Evolutionary conservation across 2,113 vertebrate species (phyloP), one percentile per base, ranked within the genome.

Genomic region (Eulacestoma nigropectus): DNA sequence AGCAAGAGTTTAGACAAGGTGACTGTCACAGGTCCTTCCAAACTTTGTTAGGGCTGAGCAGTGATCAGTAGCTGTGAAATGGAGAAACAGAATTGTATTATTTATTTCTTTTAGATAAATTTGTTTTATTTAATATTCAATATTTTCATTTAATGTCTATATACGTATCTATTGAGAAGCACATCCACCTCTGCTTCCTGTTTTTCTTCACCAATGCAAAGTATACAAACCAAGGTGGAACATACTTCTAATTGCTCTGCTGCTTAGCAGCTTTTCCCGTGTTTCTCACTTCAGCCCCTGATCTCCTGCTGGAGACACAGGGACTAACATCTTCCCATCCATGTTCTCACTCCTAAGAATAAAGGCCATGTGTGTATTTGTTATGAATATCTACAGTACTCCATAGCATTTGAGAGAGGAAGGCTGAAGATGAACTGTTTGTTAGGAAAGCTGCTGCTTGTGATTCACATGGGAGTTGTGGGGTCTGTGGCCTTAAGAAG

Each of bases 331-430:
- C 41, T 65, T 87, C 33, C 22, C 35, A 37, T 37, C n/a, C 35
- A 23, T 55, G 29, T 22, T 83, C 30, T 26, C 42, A 39, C 26
- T 50, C 6, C 0, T 23, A 20, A 11, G 23, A 84, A 37, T 41
- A 84, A 72, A 57, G 27, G 5, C 22, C 26, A 11, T 2, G 11
- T 33, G 16, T 20, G 11, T 64, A 56, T 92, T 81, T 81, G 10
- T 42, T 63, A 19, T 6, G 22, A 77, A 9, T 44, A 50, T 20
- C 42, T 73, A 30, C 27, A 57, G n/a, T 9, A 46, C 21, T 44
- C 39, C 5, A 4, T 57, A 62, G 35, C 1, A 1, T 55, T 55
- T 0, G 0, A 30, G 20, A 73, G 23, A 55, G 21, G 26, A 59
- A 80, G 53, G 63, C 59, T 79, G 62, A 91, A 86, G 33, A 49